A percentile compares a stretch with the other conserved stretches of the same genome.
Conservation (phyloP, 2,113 vertebrate genomes). For the Excalfactoria chinensis region DNA sequence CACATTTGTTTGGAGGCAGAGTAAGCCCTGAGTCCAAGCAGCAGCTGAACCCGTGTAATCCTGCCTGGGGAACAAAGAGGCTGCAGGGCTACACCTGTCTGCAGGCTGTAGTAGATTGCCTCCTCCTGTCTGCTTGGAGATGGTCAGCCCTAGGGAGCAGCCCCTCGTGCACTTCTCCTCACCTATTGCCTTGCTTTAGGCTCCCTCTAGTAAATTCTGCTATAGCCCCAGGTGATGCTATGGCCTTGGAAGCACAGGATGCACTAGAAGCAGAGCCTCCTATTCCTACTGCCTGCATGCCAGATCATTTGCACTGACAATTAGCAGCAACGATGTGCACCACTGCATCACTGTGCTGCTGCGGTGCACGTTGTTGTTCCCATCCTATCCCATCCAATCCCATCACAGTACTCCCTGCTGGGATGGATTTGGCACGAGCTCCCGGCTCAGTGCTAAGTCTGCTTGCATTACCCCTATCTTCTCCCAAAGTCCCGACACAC, state of each 20-base stretch:
- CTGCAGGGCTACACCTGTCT: not conserved
- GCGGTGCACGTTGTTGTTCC: not conserved
- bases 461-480: fast-evolving
- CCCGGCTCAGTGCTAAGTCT: not conserved
- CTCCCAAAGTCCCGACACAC: not conserved
- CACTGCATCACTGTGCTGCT: not conserved
- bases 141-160: not conserved
- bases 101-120: not conserved
- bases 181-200: not conserved
- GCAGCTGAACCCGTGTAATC: not conserved
- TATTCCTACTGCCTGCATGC: not conserved
- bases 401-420: too few species aligned
- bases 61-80: slow-evolving; percentile 19
- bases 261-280: not conserved
- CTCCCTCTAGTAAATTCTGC: not conserved
- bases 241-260: not conserved
- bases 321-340: not conserved
- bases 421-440: not conserved
- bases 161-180: fast-evolving
- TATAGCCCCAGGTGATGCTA: not conserved
- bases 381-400: not conserved
- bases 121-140: not conserved
- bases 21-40: not conserved
- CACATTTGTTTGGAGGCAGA: fast-evolving
- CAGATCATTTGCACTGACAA: not conserved